Conservation (phyloP, 1,140 invertebrate genomes). For the Homalodisca vitripennis region DNA sequence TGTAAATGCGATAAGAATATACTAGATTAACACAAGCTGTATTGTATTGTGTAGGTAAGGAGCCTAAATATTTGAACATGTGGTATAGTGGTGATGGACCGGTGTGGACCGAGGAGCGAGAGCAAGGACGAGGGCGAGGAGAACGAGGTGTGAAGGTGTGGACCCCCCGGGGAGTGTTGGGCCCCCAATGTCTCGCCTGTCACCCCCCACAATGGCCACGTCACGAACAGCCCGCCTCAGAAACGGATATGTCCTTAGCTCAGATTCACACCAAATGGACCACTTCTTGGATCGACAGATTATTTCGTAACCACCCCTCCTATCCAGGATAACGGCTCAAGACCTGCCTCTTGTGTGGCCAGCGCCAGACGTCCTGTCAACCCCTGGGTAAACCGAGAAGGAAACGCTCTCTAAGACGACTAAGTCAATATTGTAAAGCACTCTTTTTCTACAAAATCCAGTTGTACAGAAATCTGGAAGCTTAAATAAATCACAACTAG, state of each 20-base stretch:
- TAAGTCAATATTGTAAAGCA: too few relatives aligned
- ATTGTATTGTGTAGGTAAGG: background rate
- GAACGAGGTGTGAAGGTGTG: background rate
- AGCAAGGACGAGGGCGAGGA: background rate
- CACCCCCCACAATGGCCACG: background rate
- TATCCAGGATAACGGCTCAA: too few relatives aligned
- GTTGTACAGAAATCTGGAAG: too few relatives aligned
- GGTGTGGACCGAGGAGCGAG: background rate
- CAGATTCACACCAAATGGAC: constrained; percentile 8
- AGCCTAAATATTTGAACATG: background rate
- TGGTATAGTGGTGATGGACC: too few relatives aligned
- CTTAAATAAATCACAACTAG: too few relatives aligned
- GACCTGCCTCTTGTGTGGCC: too few relatives aligned
- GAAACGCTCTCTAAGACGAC: too few relatives aligned
- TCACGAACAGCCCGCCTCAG: background rate
- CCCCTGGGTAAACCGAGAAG: too few relatives aligned
- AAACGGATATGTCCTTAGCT: constrained; percentile 3
- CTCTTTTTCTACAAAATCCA: too few relatives aligned
- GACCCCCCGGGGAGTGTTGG: constrained; percentile 2
- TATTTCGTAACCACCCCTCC: constrained; percentile 13
- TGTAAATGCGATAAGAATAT: background rate
- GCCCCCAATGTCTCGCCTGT: constrained; percentile 6
- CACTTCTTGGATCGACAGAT: constrained; percentile 10
- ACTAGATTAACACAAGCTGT: background rate
- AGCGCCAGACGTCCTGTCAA: too few relatives aligned